Evolutionary conservation across 2,113 vertebrate species (phyloP).

Genomic region (Panurus biarmicus): DNA sequence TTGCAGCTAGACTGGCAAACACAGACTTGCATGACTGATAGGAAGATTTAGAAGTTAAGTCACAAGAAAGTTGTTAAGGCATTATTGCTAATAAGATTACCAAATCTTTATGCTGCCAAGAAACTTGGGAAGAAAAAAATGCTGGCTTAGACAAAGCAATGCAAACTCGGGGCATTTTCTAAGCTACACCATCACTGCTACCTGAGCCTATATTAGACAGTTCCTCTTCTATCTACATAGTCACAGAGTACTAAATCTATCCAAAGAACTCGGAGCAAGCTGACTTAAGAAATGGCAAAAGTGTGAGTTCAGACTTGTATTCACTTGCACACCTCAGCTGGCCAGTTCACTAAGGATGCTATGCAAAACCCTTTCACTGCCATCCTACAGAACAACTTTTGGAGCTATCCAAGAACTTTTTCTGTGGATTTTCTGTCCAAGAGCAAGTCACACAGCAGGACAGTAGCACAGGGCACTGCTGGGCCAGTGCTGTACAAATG

Average conservation of each 20-base stretch:
- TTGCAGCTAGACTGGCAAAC: background rate
- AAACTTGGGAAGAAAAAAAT: background rate
- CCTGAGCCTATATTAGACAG: background rate
- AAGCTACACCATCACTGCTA: background rate
- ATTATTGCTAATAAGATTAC: constrained; percentile 50
- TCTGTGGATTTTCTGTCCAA: background rate
- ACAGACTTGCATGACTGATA: background rate
- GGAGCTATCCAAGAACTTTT: background rate
- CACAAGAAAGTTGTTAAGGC: constrained; percentile 52
- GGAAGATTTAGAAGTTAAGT: constrained; percentile 24
- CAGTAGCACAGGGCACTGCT: background rate
- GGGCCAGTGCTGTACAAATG: background rate
- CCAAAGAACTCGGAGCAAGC: background rate
- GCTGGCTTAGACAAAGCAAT: background rate
- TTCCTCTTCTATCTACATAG: background rate
- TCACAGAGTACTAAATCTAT: background rate
- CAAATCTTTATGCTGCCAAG: background rate
- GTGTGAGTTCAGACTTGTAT: background rate
- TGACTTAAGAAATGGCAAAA: background rate
- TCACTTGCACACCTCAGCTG: background rate
- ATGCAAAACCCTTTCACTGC: background rate
- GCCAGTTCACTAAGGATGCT: background rate
- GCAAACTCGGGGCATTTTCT: background rate
- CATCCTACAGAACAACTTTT: background rate
- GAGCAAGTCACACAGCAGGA: background rate